These are phyloP conservation scores for Silvanus unidentatus DNA, from an alignment of 2,888 invertebrate species.

Conservation along the genomic window DNA sequence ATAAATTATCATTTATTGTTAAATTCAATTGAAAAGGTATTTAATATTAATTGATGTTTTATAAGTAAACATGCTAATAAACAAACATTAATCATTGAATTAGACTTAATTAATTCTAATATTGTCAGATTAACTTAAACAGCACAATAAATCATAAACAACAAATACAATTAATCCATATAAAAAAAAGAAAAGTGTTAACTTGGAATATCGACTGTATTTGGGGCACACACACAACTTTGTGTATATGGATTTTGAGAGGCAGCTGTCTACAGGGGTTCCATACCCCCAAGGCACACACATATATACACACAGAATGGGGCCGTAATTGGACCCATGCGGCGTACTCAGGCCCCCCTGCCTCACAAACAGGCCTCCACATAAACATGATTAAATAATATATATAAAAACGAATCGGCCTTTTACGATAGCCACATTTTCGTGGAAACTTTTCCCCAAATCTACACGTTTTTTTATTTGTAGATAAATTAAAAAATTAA, in stretches of 20 bases:
- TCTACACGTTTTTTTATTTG: no score
- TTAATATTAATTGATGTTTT: no score
- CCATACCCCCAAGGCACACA: conserved; percentile 23
- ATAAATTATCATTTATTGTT: not conserved
- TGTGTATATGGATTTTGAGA: conserved; percentile 20
- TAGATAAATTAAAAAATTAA: conserved; percentile 15
- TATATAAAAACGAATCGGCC: conserved; percentile 20
- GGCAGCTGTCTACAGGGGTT: conserved; percentile 30
- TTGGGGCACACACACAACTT: conserved; percentile 14
- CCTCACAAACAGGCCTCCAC: conserved; percentile 21
- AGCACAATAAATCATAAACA: conserved; percentile 21
- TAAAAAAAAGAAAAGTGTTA: conserved; percentile 28
- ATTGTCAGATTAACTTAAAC: conserved; percentile 4
- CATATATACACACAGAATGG: conserved; percentile 33
- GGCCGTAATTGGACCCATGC: conserved; percentile 46
- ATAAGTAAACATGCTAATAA: no score
- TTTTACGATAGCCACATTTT: conserved; percentile 21
- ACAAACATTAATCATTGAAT: not conserved
- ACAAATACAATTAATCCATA: conserved; percentile 22
- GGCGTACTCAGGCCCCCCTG: conserved; percentile 33
- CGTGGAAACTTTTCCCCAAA: conserved; percentile 22
- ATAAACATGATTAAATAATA: conserved; percentile 21
- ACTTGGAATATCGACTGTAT: conserved; percentile 30
- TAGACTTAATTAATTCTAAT: not conserved
- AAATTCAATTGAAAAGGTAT: no score